Conservation (phyloP, 2,113 vertebrate species). For the Ailuropoda melanoleuca region DNA sequence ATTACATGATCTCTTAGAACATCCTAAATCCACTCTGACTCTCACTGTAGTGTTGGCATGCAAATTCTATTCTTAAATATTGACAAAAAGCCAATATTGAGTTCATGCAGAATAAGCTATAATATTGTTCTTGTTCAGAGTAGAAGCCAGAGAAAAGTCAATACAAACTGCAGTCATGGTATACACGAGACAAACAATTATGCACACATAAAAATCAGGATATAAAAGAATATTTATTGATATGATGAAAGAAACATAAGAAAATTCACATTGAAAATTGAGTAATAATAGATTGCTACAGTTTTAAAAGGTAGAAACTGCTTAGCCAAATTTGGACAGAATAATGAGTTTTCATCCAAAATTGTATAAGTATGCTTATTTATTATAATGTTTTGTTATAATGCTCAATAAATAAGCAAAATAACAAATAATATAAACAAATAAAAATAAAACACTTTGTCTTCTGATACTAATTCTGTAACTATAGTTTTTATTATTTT, state of each 20-base stretch:
- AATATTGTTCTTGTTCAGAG: background rate
- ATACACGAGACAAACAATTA: background rate
- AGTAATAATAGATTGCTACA: background rate
- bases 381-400: background rate
- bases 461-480: background rate
- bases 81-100: background rate
- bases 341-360: background rate
- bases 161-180: background rate
- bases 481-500: background rate
- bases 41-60: background rate
- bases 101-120: background rate
- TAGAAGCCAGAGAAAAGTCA: background rate
- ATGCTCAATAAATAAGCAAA: background rate
- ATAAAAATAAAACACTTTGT: background rate
- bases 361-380: background rate
- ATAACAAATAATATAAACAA: background rate
- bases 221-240: background rate
- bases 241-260: background rate
- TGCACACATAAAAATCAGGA: background rate
- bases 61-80: conserved; percentile 51
- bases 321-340: background rate
- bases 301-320: background rate
- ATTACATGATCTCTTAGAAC: conserved; percentile 13
- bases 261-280: background rate
- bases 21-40: background rate